phyloP scores from a whole-genome alignment of 2,797 vertebrate species.

The Coracias cyanogaster region DNA sequence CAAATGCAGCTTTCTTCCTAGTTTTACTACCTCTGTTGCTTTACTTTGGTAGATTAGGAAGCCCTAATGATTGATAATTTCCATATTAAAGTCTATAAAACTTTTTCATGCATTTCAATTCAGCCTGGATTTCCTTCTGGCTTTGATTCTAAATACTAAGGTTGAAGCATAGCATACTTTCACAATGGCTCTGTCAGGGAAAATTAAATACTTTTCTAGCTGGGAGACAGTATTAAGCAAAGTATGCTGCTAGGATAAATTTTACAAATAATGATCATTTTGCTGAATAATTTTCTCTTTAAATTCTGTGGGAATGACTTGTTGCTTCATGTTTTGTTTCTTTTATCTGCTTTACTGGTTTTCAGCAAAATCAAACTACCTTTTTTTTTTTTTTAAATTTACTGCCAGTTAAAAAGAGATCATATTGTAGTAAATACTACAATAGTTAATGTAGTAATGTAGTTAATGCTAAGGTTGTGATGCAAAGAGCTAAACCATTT shows the following conservation, averaged over 20 bases:
- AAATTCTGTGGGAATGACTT: not conserved
- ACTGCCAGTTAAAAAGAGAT: not conserved
- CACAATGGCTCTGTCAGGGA: not conserved
- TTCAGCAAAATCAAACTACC: not conserved
- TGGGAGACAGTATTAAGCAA: not conserved
- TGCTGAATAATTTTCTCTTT: not conserved
- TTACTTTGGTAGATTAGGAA: not conserved
- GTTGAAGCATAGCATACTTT: not conserved
- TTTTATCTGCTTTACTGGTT: not conserved
- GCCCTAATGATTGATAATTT: not conserved
- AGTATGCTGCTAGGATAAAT: not conserved
- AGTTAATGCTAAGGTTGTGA: not conserved
- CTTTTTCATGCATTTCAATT: not conserved
- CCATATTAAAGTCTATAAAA: not conserved
- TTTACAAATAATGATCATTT: not conserved
- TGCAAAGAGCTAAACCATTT: not conserved
- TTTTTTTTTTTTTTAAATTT: not conserved
- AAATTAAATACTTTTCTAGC: not conserved
- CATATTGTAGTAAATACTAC: not conserved
- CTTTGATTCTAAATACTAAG: not conserved
- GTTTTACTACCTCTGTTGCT: not conserved
- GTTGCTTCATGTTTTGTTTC: not conserved
- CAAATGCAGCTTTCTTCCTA: not conserved
- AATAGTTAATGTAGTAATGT: too few species aligned
- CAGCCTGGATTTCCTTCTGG: not conserved